Percentiles rank a stretch among this genome's conserved stretches.
phyloP scores from a whole-genome alignment of 2,113 vertebrate species.

The Oplegnathus fasciatus region DNA sequence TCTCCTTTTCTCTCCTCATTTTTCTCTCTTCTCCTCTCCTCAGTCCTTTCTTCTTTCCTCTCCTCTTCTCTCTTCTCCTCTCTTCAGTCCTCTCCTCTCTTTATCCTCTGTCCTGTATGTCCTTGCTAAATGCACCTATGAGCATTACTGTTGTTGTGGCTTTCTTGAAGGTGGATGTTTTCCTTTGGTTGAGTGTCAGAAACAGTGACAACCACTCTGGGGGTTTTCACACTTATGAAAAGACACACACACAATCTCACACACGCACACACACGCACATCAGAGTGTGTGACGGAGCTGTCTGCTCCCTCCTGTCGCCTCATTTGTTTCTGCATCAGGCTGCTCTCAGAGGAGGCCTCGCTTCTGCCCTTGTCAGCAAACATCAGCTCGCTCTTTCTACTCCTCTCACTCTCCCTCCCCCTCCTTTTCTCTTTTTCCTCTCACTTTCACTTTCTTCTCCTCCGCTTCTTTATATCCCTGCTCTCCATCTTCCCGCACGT shows the following conservation, averaged over 20 bases:
- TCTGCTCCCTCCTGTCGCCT: conserved; percentile 78
- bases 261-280: conserved; percentile 15
- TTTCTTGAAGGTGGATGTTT: conserved; percentile 65
- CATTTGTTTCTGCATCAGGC: conserved; percentile 79
- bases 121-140: conserved; percentile 66
- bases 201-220: conserved; percentile 67
- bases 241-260: conserved; percentile 43
- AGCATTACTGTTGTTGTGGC: conserved; percentile 50
- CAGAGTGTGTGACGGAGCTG: conserved; percentile 73
- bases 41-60: neutral
- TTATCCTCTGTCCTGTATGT: conserved; percentile 29
- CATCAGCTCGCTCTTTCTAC: conserved; percentile 65
- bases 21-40: neutral
- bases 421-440: neutral
- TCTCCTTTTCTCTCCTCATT: neutral
- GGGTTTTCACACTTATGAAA: conserved; percentile 63
- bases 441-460: conserved; percentile 35
- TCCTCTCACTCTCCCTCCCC: conserved; percentile 34
- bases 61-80: neutral
- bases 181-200: conserved; percentile 65
- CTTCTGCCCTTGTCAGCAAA: conserved; percentile 79
- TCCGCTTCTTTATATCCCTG: conserved; percentile 21
- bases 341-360: conserved; percentile 71
- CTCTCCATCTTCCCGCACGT: conserved; percentile 26
- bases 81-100: neutral